These are phyloP conservation scores for Sycophila texana DNA, from an alignment of 2,888 invertebrate genomes.

Conservation along the genomic window DNA sequence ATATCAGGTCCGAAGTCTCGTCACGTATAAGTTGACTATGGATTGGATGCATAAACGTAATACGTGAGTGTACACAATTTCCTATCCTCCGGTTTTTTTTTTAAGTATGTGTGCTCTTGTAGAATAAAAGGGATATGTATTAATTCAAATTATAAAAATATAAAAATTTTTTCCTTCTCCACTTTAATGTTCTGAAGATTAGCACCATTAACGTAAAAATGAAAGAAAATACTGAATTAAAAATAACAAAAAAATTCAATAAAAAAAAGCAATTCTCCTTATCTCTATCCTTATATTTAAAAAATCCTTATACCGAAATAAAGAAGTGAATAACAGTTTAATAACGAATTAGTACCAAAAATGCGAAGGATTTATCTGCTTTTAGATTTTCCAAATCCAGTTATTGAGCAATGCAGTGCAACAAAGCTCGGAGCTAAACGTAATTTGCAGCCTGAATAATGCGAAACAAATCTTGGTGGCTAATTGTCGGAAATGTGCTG, in stretches of 20 bases:
- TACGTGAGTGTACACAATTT: slow-evolving; percentile 67
- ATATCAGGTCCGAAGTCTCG: slow-evolving; percentile 61
- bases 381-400: too few species aligned
- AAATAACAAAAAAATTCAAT: too few species aligned
- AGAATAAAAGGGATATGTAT: slow-evolving; percentile 8
- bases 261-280: too few species aligned
- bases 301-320: too few species aligned
- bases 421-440: slow-evolving; percentile 7
- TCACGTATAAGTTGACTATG: slow-evolving; percentile 66
- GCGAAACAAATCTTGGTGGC: slow-evolving; percentile 49
- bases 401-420: background rate
- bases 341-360: too few species aligned
- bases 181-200: background rate
- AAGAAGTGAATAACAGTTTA: too few species aligned
- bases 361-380: too few species aligned
- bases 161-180: background rate
- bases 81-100: slow-evolving; percentile 53
- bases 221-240: background rate
- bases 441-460: slow-evolving; percentile 41
- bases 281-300: too few species aligned
- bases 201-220: background rate
- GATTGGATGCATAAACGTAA: slow-evolving; percentile 66
- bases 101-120: background rate
- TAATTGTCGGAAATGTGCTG: slow-evolving; percentile 51
- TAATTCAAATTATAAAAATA: background rate